These are phyloP conservation scores for Leucania comma DNA, from an alignment of 2,888 invertebrate genomes.

Conservation along the genomic window DNA sequence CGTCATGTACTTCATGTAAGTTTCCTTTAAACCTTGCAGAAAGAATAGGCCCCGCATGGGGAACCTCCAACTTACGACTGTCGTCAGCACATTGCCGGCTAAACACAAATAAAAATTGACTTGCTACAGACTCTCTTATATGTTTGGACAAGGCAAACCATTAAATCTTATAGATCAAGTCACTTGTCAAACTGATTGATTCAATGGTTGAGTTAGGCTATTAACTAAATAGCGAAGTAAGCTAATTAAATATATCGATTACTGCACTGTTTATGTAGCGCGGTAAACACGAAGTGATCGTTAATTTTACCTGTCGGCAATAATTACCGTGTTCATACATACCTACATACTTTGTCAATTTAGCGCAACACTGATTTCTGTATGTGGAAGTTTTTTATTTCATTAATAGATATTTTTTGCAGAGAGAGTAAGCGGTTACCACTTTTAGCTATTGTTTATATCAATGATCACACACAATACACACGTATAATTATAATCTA, in stretches of 20 bases:
- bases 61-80: too few relatives aligned
- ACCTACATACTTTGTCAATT: slow-evolving; percentile 25
- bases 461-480: not conserved
- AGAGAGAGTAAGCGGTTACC: slow-evolving; percentile 6
- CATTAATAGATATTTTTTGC: not conserved
- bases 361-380: slow-evolving; percentile 36
- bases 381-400: slow-evolving; percentile 17
- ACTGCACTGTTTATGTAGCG: not conserved
- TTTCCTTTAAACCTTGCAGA: too few relatives aligned
- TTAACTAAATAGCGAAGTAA: too few relatives aligned
- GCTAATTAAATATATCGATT: not conserved
- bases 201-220: too few relatives aligned
- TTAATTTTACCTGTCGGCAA: slow-evolving; percentile 45
- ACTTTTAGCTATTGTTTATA: not conserved
- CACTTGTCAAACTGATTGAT: too few relatives aligned
- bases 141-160: too few relatives aligned
- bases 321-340: slow-evolving; percentile 41
- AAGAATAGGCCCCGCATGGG: too few relatives aligned
- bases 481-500: not conserved
- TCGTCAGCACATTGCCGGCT: too few relatives aligned
- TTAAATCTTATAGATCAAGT: too few relatives aligned
- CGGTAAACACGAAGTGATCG: slow-evolving; percentile 20
- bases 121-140: too few relatives aligned
- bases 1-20: too few relatives aligned
- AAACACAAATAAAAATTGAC: too few relatives aligned